Evolutionary conservation across 2,797 vertebrate species (phyloP).

Genomic region (Anguilla anguilla): DNA sequence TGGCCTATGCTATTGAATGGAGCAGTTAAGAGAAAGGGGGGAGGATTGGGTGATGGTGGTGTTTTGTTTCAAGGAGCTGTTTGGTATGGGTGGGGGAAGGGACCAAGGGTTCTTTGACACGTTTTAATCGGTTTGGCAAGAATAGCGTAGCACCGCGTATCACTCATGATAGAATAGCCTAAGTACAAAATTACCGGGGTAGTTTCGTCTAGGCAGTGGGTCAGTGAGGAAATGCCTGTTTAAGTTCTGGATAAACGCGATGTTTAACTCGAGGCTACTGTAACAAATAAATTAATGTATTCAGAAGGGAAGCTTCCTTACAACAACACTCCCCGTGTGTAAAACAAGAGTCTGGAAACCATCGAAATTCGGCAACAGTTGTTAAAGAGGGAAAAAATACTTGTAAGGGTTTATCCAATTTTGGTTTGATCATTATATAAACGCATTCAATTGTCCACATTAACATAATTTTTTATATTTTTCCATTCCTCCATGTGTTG

Average conservation of each 20-base stretch:
- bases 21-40: slow-evolving; percentile 39
- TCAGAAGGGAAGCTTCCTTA: not conserved
- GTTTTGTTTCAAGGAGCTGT: slow-evolving; percentile 47
- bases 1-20: slow-evolving; percentile 43
- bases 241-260: not conserved
- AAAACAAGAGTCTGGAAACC: not conserved
- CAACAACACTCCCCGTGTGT: not conserved
- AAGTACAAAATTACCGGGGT: not conserved
- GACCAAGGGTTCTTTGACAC: not conserved
- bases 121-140: not conserved
- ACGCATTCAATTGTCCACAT: not conserved
- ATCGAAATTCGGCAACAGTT: not conserved
- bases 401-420: not conserved
- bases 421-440: not conserved
- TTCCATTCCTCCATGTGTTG: not conserved
- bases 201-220: not conserved
- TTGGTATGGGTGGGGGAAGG: slow-evolving; percentile 28
- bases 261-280: not conserved
- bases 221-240: not conserved
- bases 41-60: slow-evolving; percentile 34
- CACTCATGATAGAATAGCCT: not conserved
- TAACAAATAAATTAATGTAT: not conserved
- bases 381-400: not conserved
- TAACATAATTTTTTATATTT: not conserved
- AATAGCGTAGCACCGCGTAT: not conserved